A percentile compares a stretch with the other conserved stretches of the same genome.
These are phyloP conservation scores for Chaetorhynchus papuensis DNA, from an alignment of 2,113 vertebrate species.

Conservation along the genomic window DNA sequence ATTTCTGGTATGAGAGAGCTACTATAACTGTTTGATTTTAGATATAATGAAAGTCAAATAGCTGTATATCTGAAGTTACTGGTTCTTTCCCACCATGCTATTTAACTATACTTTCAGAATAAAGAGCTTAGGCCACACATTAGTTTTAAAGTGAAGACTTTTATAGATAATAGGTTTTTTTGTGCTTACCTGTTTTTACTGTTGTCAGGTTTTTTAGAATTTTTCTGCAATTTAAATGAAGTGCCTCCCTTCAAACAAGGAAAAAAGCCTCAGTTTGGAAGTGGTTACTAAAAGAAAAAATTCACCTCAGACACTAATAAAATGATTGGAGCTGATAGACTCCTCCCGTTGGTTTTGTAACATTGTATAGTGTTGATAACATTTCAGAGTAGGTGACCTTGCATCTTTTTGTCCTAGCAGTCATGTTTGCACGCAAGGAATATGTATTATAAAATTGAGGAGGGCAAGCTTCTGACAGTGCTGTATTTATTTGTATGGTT, in stretches of 20 bases:
- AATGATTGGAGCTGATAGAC: background rate
- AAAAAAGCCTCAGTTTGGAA: background rate
- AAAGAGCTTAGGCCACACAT: background rate
- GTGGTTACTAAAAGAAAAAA: background rate
- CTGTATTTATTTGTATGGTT: background rate
- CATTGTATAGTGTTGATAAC: background rate
- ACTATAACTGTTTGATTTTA: background rate
- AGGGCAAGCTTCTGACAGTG: background rate
- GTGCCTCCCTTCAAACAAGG: background rate
- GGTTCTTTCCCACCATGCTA: background rate
- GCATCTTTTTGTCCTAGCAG: background rate
- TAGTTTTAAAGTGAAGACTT: background rate
- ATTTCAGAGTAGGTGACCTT: background rate
- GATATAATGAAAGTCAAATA: background rate
- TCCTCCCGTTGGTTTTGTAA: background rate
- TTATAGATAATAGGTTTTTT: background rate
- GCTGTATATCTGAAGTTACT: background rate
- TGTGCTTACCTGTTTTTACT: background rate
- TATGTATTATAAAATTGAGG: background rate
- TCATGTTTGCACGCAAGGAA: background rate
- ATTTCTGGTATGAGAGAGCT: background rate
- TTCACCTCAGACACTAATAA: background rate
- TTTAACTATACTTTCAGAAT: background rate
- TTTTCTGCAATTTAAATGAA: background rate
- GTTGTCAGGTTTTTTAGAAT: background rate